Evolutionary conservation across 2,888 invertebrate species (phyloP).

Genomic region (Drosophila quinaria): DNA sequence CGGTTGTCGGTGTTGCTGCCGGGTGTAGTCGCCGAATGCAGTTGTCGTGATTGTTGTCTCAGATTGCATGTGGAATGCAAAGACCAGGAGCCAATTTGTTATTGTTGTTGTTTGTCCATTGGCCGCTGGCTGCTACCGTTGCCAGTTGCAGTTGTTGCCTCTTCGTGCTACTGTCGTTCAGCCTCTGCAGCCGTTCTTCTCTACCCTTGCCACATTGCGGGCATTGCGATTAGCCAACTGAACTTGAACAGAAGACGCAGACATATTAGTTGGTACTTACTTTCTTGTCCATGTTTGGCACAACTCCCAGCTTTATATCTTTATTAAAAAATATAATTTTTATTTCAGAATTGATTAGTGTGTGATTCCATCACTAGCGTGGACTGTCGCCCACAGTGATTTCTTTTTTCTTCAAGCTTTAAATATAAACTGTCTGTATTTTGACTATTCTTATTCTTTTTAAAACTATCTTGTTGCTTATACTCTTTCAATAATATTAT

Average conservation of each 20-base stretch:
- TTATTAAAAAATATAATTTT: neutral
- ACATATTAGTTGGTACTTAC: neutral
- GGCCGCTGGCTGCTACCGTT: conserved; percentile 78
- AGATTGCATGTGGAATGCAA: conserved; percentile 83
- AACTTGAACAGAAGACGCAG: neutral
- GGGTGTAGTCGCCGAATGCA: conserved; percentile 72
- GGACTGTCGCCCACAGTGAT: too few species aligned
- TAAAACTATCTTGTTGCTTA: too few species aligned
- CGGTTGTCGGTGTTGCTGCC: conserved; percentile 31
- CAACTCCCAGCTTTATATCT: neutral
- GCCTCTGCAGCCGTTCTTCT: conserved; percentile 24
- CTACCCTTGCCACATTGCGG: conserved; percentile 32
- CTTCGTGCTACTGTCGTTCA: conserved; percentile 37
- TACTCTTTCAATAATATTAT: neutral
- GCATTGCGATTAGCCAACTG: neutral
- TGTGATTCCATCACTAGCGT: too few species aligned
- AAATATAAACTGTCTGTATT: too few species aligned
- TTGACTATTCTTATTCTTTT: neutral
- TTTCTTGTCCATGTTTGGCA: neutral
- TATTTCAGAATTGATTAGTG: neutral
- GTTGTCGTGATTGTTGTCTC: conserved; percentile 80
- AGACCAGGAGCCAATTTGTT: conserved; percentile 85
- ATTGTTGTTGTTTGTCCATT: conserved; percentile 68
- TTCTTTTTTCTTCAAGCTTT: too few species aligned
- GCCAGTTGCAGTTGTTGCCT: conserved; percentile 66